Percentiles rank a stretch among this genome's conserved stretches.
phyloP scores from a whole-genome alignment of 2,888 invertebrate species.

The Limnephilus marmoratus region DNA sequence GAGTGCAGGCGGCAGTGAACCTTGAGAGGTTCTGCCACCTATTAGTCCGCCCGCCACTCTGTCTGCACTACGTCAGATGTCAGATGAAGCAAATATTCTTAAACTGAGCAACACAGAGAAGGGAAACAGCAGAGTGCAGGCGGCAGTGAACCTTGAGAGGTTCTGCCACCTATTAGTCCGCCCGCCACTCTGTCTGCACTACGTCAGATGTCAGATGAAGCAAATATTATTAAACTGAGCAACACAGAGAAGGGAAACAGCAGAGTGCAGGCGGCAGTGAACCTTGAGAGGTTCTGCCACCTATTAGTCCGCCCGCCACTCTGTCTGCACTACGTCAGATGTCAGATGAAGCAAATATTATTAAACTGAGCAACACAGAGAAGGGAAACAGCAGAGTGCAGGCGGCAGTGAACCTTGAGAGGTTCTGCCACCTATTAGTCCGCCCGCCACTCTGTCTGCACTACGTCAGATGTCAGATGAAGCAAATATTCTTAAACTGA shows the following conservation, averaged over 20 bases:
- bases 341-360: not conserved
- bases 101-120: slow-evolving; percentile 52
- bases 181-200: not conserved
- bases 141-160: not conserved
- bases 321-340: not conserved
- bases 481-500: slow-evolving; percentile 36
- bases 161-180: not conserved
- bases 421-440: not conserved
- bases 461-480: slow-evolving; percentile 13
- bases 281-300: not conserved
- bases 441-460: not conserved
- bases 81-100: not conserved
- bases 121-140: slow-evolving; percentile 29
- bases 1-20: slow-evolving; percentile 23
- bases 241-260: slow-evolving; percentile 38
- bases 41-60: not conserved
- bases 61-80: not conserved
- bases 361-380: slow-evolving; percentile 53
- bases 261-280: slow-evolving; percentile 24
- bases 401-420: not conserved
- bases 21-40: not conserved
- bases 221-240: slow-evolving; percentile 44
- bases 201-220: slow-evolving; percentile 13
- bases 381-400: slow-evolving; percentile 22
- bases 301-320: not conserved